Evolutionary conservation across 1,140 invertebrate species (phyloP).

Genomic region (Tribolium madens): DNA sequence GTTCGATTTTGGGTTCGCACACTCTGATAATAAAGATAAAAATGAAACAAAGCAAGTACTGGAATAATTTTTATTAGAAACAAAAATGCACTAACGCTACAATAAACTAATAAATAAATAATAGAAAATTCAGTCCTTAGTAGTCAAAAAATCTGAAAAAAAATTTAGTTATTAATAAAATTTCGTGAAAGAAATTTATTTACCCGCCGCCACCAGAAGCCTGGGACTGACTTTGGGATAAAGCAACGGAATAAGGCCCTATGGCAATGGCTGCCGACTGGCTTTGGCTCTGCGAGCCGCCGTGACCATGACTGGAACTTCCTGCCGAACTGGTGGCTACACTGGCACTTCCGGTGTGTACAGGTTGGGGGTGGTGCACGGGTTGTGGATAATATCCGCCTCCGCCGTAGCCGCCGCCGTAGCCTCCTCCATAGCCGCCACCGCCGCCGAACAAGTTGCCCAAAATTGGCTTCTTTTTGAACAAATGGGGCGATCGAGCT

Average conservation of each 20-base stretch:
- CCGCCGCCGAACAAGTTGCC: constrained; percentile 13
- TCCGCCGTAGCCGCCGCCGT: background rate
- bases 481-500: constrained; percentile 10
- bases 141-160: constrained; percentile 29
- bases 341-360: constrained; percentile 10
- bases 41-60: background rate
- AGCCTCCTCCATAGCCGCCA: background rate
- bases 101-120: constrained; percentile 23
- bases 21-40: too few relatives aligned
- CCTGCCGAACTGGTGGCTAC: background rate
- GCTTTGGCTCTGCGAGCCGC: constrained; percentile 2
- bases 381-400: background rate
- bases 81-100: constrained; percentile 10
- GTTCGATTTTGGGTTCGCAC: too few relatives aligned
- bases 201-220: constrained; percentile 4
- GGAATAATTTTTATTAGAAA: background rate
- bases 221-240: constrained; percentile 26
- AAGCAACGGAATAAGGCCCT: background rate
- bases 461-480: constrained; percentile 31
- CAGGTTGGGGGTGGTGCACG: constrained; percentile 5
- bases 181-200: background rate
- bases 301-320: constrained; percentile 20
- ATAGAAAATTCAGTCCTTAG: background rate
- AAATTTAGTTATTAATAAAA: background rate
- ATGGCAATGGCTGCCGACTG: constrained; percentile 3